Conservation (phyloP, 2,113 vertebrate species). For the Plectropomus leopardus region DNA sequence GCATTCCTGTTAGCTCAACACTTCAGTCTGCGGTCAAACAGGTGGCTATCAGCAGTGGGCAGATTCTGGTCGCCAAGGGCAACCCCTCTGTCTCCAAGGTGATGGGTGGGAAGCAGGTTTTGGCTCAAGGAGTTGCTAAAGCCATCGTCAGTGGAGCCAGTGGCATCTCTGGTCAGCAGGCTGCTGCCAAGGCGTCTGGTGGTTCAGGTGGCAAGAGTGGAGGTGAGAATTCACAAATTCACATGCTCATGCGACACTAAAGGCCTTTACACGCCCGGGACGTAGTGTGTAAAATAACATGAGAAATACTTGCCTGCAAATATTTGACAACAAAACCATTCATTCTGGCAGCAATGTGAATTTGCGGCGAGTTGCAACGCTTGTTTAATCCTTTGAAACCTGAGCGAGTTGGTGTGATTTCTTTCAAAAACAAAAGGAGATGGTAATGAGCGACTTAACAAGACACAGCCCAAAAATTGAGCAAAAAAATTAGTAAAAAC, state of each 20-base stretch:
- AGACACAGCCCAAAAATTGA: too few relatives aligned
- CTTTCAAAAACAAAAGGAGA: too few relatives aligned
- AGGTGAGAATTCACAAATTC: conserved; percentile 87
- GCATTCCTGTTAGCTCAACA: conserved; percentile 92
- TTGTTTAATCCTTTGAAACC: too few relatives aligned
- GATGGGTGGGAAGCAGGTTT: conserved; percentile 94
- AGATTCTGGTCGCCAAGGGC: conserved; percentile 96
- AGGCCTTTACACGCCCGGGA: too few relatives aligned
- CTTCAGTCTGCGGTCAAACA: conserved; percentile 95
- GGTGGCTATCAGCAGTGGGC: conserved; percentile 96
- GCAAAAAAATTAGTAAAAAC: too few relatives aligned
- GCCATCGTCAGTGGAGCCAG: conserved; percentile 93
- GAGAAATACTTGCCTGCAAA: too few relatives aligned
- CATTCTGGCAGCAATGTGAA: too few relatives aligned
- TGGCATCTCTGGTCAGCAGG: conserved; percentile 90
- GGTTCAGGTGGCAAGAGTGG: conserved; percentile 90
- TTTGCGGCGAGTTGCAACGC: too few relatives aligned
- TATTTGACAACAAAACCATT: too few relatives aligned
- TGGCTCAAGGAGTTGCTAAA: conserved; percentile 97
- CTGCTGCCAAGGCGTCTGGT: conserved; percentile 89
- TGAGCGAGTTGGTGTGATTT: too few relatives aligned
- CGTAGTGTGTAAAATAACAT: too few relatives aligned
- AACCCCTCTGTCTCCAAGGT: conserved; percentile 91
- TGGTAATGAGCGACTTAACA: too few relatives aligned
- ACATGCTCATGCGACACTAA: not conserved